Evolutionary conservation across 2,113 vertebrate species (phyloP), one percentile per base, ranked within the genome.

Genomic region (Tautogolabrus adspersus): DNA sequence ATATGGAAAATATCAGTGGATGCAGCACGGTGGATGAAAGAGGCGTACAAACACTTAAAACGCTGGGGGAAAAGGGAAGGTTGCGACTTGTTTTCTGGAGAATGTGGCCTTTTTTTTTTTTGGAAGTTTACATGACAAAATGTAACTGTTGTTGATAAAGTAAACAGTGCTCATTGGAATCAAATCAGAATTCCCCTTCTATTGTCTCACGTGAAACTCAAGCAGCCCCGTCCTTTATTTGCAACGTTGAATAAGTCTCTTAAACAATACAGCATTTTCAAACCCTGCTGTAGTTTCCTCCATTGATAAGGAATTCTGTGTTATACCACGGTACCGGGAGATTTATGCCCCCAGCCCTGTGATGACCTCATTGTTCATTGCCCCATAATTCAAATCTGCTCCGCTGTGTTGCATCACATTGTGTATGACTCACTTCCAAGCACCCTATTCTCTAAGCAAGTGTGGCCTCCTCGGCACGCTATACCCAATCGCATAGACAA

Each of bases 321-420:
- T 81, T 88, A 69, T 65, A 79, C 78, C 75, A 72, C 37, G 16
- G 79, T 67, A 79, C 62, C 52, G 62, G 79, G 86, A 84, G 87
- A 90, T 86, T 88, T 89, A 89, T 79, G 88, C 91, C 91, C 82
- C 69, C 69, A 90, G 92, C 89, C 85, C 83, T 37, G 62, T 42
- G 72, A 90, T 92, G 92, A 91, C 92, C 92, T 93, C 92, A 92
- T 92, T 93, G 91, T 92, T 91, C 89, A 92, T 67, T 83, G 89
- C 86, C 75, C 89, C 87, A 91, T 92, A 92, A 92, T 92, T 93
- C 92, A 93, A 90, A 92, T 92, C 80, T 88, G 84, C 89, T 87
- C 77, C 69, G 81, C 89, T 72, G 86, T 80, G 87, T 90, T 93
- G 92, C 89, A 87, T 91, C 87, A 90, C 89, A 81, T 85, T 91